Conservation (phyloP, 2,113 vertebrate species). For the Malurus alboscapulatus region DNA sequence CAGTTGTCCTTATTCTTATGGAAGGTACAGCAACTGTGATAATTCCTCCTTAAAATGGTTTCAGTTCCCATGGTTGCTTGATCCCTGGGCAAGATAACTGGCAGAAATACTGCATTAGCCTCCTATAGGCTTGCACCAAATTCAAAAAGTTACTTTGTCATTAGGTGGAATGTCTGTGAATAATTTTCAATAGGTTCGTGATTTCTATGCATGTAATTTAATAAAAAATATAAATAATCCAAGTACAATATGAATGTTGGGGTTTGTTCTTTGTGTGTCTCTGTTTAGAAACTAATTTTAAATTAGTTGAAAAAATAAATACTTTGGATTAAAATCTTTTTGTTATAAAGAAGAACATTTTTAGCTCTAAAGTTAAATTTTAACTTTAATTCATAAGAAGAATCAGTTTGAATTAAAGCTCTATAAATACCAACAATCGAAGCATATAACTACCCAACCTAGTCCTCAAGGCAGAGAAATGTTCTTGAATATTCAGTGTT, state of each 20-base stretch:
- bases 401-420: background rate
- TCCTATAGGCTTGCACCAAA: background rate
- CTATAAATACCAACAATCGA: background rate
- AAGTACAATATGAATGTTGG: background rate
- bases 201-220: background rate
- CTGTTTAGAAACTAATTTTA: background rate
- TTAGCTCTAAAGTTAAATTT: no score
- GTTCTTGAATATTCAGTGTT: background rate
- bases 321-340: background rate
- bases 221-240: background rate
- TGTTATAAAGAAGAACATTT: background rate
- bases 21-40: background rate
- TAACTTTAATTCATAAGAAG: background rate
- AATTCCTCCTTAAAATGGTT: constrained; percentile 21
- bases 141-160: background rate
- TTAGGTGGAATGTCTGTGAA: background rate
- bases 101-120: background rate
- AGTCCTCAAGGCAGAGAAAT: background rate
- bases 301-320: background rate
- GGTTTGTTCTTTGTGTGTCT: background rate
- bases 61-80: background rate
- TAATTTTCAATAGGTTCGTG: background rate
- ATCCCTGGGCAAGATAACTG: background rate
- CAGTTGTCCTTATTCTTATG: background rate
- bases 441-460: background rate